Evolutionary conservation across 2,888 invertebrate species (phyloP), one percentile per base, ranked within the genome.

Genomic region (Teleiodes luculella): DNA sequence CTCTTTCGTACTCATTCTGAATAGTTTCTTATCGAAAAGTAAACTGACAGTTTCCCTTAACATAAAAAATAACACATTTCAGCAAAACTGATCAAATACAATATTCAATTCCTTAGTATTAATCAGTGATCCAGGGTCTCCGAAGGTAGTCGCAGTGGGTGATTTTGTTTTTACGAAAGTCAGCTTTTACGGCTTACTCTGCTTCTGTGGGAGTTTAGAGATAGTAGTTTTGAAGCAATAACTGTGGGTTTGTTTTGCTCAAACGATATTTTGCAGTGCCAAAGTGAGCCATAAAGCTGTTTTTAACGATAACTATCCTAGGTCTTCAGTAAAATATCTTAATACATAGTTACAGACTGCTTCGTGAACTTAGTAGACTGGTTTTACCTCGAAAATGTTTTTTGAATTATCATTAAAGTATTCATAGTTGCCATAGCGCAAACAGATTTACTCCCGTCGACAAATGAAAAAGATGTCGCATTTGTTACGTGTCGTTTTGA

Each of bases 141-240:
- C 64, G 66, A 65, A 62, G 68, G 57, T 65, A 64, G 54, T 72
- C 64, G 60, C 63, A 67, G 61, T 66, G 60, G 65, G 63, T 63
- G 68, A 74, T 74, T 16, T 71, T 66, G 68, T 67, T 74, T 67
- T 67, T 57, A 52, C 52, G 68, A 67, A 72, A 68, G 72, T 80
- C 86, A 83, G 82, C 80, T 83, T 86, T 84, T 84, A 86, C 76
- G 88, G 87, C 86, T 87, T 84, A 86, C 88, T 87, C 82, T 85
- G 87, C 80, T 80, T 82, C 86, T 84, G 80, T 72, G 69, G 74
- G 68, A 72, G 70, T 65, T 72, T 73, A 66, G 65, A 60, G 65
- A 65, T 66, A 65, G 57, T 63, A 68, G 67, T 71, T 66, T 71
- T 63, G 70, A 69, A 70, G 68, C 72, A 68, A 69, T 73, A 70